Evolutionary conservation across 2,113 vertebrate species (phyloP), one percentile per base, ranked within the genome.

Genomic region (Cervus canadensis): DNA sequence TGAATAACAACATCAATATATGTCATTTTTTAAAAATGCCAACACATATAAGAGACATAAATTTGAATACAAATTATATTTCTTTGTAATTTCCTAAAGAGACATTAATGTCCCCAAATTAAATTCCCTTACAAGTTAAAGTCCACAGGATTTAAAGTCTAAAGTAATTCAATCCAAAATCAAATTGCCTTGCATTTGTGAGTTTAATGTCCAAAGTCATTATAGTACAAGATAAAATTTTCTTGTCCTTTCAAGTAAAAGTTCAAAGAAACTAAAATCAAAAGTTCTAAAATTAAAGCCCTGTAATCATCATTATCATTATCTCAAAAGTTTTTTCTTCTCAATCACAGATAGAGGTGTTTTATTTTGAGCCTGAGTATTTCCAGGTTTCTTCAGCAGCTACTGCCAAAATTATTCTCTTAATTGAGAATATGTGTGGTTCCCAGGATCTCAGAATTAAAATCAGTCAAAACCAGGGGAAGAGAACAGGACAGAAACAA

Each of bases 151-250:
- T 86, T 97, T 96, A 95, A 94, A 92, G 54, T 87, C 83, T 45
- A 93, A 95, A 95, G 50, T 93, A 86, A 89, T 89, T 93, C 30
- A 71, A 91, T 57, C 60, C 36, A 79, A 97, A 97, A 95, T 95
- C 56, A 95, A 93, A 91, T 89, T 83, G 9, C 78, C 52, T 95
- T 93, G 28, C n/a, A 87, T 59, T 56, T 91, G 26, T 84, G 92
- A 74, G 19, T 93, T 96, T 95, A 95, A 92, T 87, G 84, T 89
- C 81, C 64, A 25, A 95, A 92, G 40, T 92, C 81, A 96, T 97
- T 95, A 76, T 2, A 89, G 33, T 48, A 40, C n/a, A 94, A 97
- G 97, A 91, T 91, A 96, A 96, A 96, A 86, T 78, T 67, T 78
- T 94, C 40, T 93, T 87, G 33, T 84, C 52, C 62, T 95, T 67